Conservation (phyloP, 37 sponge, comb jelly and placozoan genomes). For the Geodia barretti region DNA sequence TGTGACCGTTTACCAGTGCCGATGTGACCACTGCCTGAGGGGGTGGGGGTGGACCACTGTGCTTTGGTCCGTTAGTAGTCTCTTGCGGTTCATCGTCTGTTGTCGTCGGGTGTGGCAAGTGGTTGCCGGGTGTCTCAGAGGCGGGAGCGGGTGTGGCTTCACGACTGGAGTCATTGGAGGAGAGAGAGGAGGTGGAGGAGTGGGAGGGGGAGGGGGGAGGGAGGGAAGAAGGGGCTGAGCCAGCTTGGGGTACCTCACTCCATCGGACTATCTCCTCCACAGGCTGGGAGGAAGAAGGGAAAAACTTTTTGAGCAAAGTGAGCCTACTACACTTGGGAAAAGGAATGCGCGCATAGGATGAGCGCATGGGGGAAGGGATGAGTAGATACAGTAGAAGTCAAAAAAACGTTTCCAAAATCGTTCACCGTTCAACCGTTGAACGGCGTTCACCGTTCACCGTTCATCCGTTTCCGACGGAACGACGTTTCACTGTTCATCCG, state of each 20-base stretch:
- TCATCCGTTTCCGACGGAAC: too few relatives aligned
- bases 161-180: background rate
- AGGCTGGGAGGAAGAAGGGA: background rate
- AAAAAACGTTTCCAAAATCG: too few relatives aligned
- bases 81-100: background rate
- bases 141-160: slow-evolving; percentile 22
- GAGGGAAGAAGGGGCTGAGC: slow-evolving; percentile 7
- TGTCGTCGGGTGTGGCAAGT: slow-evolving; percentile 1
- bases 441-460: too few relatives aligned
- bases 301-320: too few relatives aligned
- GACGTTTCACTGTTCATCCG: too few relatives aligned
- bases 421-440: too few relatives aligned
- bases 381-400: too few relatives aligned
- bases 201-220: background rate
- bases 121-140: slow-evolving; percentile 19
- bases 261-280: slow-evolving; percentile 4
- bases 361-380: too few relatives aligned
- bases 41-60: background rate
- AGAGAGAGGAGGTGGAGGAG: slow-evolving; percentile 2
- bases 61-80: background rate
- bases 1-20: background rate
- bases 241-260: slow-evolving; percentile 32
- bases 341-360: too few relatives aligned
- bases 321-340: too few relatives aligned
- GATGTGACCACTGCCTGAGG: slow-evolving; percentile 5